Conservation (phyloP, 2,888 invertebrate species). For the Eupithecia abbreviata region DNA sequence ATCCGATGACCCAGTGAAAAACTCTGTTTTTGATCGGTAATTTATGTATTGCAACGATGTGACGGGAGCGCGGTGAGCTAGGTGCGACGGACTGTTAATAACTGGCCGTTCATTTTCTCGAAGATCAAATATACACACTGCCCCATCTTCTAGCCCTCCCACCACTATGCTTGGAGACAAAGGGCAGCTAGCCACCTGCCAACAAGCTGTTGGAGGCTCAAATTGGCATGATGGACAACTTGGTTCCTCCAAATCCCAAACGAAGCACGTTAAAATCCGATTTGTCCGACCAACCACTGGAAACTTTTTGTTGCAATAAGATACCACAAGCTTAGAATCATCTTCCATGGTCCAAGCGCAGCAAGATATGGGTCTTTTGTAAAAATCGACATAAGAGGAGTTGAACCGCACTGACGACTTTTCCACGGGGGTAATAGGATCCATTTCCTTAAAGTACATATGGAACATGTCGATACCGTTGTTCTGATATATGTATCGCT, state of each 20-base stretch:
- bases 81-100: constrained; percentile 81
- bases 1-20: constrained; percentile 85
- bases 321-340: constrained; percentile 85
- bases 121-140: constrained; percentile 86
- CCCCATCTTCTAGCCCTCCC: constrained; percentile 63
- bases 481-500: constrained; percentile 87
- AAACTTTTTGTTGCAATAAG: constrained; percentile 78
- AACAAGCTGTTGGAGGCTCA: constrained; percentile 57
- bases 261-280: constrained; percentile 80
- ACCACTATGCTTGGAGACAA: constrained; percentile 51
- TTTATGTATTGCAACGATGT: constrained; percentile 81
- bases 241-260: constrained; percentile 85
- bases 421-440: constrained; percentile 72
- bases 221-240: constrained; percentile 48
- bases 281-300: constrained; percentile 48
- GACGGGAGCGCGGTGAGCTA: constrained; percentile 77
- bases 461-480: constrained; percentile 90
- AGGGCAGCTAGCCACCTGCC: constrained; percentile 61
- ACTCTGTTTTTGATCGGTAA: constrained; percentile 83
- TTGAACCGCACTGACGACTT: constrained; percentile 80
- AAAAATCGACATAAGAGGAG: constrained; percentile 85
- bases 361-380: constrained; percentile 75
- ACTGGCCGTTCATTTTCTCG: constrained; percentile 89
- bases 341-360: constrained; percentile 87
- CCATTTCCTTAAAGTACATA: constrained; percentile 86